These are phyloP conservation scores for Beris morrisii DNA, from an alignment of 2,888 invertebrate species.

Conservation along the genomic window DNA sequence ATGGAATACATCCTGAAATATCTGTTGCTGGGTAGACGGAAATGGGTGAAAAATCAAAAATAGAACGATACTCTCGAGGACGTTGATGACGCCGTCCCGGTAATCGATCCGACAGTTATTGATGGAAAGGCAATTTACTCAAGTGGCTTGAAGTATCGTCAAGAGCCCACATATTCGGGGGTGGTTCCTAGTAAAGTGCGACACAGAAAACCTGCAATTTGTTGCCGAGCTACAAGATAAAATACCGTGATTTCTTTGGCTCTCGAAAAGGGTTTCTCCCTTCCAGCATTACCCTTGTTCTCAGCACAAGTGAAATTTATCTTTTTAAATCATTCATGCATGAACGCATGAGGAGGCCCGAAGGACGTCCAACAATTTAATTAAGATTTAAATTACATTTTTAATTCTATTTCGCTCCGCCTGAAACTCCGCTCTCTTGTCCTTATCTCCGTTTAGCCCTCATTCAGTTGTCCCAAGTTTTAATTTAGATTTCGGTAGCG, in stretches of 20 bases:
- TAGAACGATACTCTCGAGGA: too few relatives aligned
- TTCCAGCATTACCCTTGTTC: background rate
- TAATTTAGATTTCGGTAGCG: too few relatives aligned
- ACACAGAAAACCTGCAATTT: too few relatives aligned
- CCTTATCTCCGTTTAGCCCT: background rate
- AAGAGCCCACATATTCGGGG: too few relatives aligned
- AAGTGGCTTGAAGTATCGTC: background rate
- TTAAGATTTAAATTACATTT: slow-evolving; percentile 2
- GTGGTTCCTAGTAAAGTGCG: too few relatives aligned
- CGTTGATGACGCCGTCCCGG: background rate
- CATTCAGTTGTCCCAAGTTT: background rate
- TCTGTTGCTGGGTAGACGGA: too few relatives aligned
- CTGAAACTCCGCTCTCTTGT: too few relatives aligned
- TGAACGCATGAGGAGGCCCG: background rate
- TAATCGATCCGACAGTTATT: slow-evolving; percentile 6
- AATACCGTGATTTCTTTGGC: too few relatives aligned
- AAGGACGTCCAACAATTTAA: slow-evolving; percentile 9
- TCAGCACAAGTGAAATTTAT: background rate
- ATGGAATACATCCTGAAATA: too few relatives aligned
- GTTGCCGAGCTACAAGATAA: too few relatives aligned
- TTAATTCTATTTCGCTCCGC: background rate
- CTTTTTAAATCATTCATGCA: slow-evolving; percentile 12
- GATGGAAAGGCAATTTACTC: slow-evolving; percentile 7
- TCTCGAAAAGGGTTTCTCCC: background rate
- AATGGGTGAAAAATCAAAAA: too few relatives aligned